Evolutionary conservation across 2,797 vertebrate species (phyloP).

Genomic region (Philypnodon macrostomus): DNA sequence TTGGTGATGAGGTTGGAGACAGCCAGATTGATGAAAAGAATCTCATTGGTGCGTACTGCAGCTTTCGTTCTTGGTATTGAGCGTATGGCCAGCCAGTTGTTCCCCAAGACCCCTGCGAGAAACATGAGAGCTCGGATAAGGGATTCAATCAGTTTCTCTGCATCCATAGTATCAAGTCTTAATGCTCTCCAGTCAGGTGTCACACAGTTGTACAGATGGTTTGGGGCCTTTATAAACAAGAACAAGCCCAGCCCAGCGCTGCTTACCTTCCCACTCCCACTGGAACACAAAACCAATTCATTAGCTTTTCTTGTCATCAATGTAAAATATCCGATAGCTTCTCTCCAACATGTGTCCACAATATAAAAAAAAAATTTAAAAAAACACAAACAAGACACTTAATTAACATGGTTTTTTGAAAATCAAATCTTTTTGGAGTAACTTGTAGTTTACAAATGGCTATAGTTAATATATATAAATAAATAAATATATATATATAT

Average conservation of each 20-base stretch:
- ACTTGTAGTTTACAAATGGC: too few relatives aligned
- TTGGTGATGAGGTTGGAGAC: constrained; percentile 80
- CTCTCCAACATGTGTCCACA: too few relatives aligned
- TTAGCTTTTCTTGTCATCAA: too few relatives aligned
- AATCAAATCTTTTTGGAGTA: too few relatives aligned
- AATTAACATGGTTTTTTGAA: too few relatives aligned
- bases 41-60: constrained; percentile 66
- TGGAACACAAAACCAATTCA: constrained; percentile 13
- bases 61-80: constrained; percentile 62
- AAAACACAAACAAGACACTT: too few relatives aligned
- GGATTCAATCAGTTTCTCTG: constrained; percentile 45
- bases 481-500: too few relatives aligned
- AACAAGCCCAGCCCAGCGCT: constrained; percentile 28
- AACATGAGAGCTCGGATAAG: constrained; percentile 69
- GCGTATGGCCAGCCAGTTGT: constrained; percentile 70
- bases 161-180: constrained; percentile 45
- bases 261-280: constrained; percentile 7
- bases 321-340: not conserved
- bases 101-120: constrained; percentile 73
- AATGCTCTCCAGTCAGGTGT: constrained; percentile 1
- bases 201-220: constrained; percentile 1
- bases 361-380: too few relatives aligned
- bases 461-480: too few relatives aligned
- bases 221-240: constrained; percentile 38
- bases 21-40: constrained; percentile 79